Base-by-base conservation (phyloP, 2,113 vertebrate species). In the Limnothrissa miodon region DNA sequence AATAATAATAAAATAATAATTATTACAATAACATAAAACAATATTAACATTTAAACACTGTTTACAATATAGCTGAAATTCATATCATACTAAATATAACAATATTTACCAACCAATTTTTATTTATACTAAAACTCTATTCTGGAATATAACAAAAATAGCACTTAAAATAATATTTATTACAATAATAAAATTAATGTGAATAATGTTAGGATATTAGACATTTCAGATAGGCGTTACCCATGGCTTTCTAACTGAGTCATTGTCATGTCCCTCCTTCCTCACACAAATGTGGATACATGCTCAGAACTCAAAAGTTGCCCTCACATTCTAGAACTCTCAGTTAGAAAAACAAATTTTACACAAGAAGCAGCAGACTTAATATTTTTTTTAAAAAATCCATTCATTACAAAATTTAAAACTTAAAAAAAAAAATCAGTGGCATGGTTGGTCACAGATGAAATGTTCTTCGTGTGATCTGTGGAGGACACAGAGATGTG, bases 81-180 rank as follows among this genome's bases (percentile, higher is more conserved):
- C 96, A 96, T 96, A 96, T 93, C 94, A 96, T 97, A 95, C 97
- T 98, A 96, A 96, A 97, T 96, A 98, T 95, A 97, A 96, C 96
- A 97, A 96, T 98, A 99, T 98, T 97, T 98, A 97, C 96, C 97
- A 97, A 94, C 96, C 93, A 95, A 90, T 91, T 90, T 90, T 94
- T 89, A 95, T 95, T 96, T 96, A 94, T 95, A 95, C 97, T 98
- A 97, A 96, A 98, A 95, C 96, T 97, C 97, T 97, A 98, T 96
- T 97, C 96, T 95, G 96, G 96, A 96, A 97, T 97, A 97, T 96
- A 97, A 98, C 96, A 98, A 97, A 99, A 99, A 98, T 97, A 97
- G 95, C 93, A 97, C 95, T 97, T 97, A 95, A 96, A 96, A 98
- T 96, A 96, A 95, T 96, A 89, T 91, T 91, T 93, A 90, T 94